A percentile compares a stretch with the other conserved stretches of the same genome.
phyloP scores from a whole-genome alignment of 2,797 vertebrate genomes.

The Ceyx erithaca region DNA sequence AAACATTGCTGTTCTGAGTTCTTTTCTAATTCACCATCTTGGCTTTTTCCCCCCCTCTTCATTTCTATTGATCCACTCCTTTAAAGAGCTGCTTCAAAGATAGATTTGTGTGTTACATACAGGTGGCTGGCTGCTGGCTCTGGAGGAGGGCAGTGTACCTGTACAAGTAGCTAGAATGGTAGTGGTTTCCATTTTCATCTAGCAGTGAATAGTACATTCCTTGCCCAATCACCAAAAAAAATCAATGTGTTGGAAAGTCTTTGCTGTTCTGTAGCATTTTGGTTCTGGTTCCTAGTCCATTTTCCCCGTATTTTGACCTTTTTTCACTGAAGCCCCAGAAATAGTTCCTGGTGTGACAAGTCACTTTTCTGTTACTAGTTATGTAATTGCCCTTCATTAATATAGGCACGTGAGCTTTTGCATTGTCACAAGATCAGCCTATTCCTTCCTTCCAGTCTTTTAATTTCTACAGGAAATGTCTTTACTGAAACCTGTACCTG shows the following conservation, averaged over 20 bases:
- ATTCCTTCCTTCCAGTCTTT: constrained; percentile 8
- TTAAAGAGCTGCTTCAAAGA: not conserved
- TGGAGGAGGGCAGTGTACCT: not conserved
- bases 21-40: constrained; percentile 6
- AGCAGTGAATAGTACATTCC: not conserved
- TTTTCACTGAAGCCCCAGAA: not conserved
- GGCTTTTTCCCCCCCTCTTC: not conserved
- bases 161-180: not conserved
- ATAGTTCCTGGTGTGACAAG: not conserved
- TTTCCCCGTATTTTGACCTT: not conserved
- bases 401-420: not conserved
- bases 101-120: not conserved
- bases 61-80: not conserved
- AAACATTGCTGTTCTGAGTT: constrained; percentile 16
- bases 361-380: not conserved
- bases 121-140: not conserved
- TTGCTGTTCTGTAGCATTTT: not conserved
- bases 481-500: not conserved
- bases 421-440: not conserved
- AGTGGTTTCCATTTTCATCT: not conserved
- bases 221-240: not conserved
- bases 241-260: not conserved
- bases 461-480: constrained; percentile 10
- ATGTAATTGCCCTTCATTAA: not conserved
- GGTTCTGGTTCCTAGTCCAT: not conserved